phyloP scores from a whole-genome alignment of 2,888 invertebrate species.

The Dasysyrphus tricinctus region DNA sequence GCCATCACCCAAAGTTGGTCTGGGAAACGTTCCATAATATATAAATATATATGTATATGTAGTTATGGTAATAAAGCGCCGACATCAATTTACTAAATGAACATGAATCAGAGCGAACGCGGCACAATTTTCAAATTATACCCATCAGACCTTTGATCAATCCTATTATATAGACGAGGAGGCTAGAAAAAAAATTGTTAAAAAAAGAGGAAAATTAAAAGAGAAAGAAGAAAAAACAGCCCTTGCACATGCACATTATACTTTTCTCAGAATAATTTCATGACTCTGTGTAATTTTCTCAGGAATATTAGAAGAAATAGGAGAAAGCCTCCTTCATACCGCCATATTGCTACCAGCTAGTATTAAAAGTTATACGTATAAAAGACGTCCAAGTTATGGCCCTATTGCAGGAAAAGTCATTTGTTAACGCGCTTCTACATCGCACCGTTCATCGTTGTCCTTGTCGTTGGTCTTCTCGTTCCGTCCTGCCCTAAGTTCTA shows the following conservation, averaged over 20 bases:
- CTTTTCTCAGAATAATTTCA: conserved; percentile 63
- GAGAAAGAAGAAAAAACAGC: conserved; percentile 24
- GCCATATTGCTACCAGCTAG: not conserved
- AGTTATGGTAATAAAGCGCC: conserved; percentile 74
- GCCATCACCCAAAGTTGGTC: conserved; percentile 35
- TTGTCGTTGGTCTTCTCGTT: not conserved
- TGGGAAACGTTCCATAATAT: not conserved
- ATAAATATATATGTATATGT: too few relatives aligned
- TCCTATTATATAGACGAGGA: conserved; percentile 38
- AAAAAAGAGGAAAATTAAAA: not conserved
- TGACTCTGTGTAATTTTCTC: conserved; percentile 69
- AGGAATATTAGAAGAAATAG: not conserved
- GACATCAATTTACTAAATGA: conserved; percentile 72
- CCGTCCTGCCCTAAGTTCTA: not conserved
- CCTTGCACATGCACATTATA: conserved; percentile 46
- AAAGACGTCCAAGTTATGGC: conserved; percentile 46
- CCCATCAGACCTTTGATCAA: conserved; percentile 69
- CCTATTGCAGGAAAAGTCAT: conserved; percentile 41
- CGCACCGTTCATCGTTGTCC: too few relatives aligned
- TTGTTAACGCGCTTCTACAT: conserved; percentile 29
- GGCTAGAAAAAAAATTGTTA: conserved; percentile 6
- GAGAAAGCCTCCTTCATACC: not conserved
- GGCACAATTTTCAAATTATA: conserved; percentile 65
- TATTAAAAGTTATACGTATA: conserved; percentile 56
- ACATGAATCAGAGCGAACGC: conserved; percentile 53